phyloP scores from a whole-genome alignment of 2,113 vertebrate genomes.

The Pangasianodon gigas region DNA sequence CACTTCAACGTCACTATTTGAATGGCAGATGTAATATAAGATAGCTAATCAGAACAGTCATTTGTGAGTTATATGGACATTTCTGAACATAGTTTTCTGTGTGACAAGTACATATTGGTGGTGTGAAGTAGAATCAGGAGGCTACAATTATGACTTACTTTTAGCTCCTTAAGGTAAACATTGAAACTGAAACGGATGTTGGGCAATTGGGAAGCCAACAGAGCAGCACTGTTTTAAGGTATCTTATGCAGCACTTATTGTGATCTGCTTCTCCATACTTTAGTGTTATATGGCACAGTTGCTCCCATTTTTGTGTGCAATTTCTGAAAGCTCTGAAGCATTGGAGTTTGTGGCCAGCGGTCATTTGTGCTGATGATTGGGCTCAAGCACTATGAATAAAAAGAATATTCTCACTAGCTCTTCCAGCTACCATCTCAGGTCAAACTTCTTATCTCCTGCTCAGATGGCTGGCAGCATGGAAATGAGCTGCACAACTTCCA shows the following conservation, averaged over 20 bases:
- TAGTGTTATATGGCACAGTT: background rate
- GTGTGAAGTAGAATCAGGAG: too few species aligned
- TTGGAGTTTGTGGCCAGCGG: constrained; percentile 41
- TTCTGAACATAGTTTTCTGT: background rate
- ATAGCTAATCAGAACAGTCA: background rate
- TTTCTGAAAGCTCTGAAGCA: constrained; percentile 56
- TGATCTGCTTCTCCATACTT: background rate
- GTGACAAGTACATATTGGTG: too few species aligned
- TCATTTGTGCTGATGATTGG: constrained; percentile 47
- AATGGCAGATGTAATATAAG: background rate
- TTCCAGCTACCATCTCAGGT: background rate
- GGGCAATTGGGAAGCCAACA: background rate
- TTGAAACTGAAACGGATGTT: background rate
- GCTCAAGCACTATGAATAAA: constrained; percentile 32
- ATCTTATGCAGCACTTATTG: background rate
- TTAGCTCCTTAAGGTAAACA: background rate
- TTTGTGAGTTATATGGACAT: background rate
- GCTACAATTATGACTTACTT: background rate
- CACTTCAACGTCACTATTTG: background rate
- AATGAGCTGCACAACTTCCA: background rate
- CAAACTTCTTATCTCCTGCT: background rate
- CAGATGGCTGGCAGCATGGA: background rate
- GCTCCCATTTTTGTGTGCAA: constrained; percentile 27
- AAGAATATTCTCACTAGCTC: constrained; percentile 39
- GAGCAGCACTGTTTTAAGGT: background rate